Percentiles rank a stretch among this genome's conserved stretches.
These are phyloP conservation scores for Euzetes globulus DNA, from an alignment of 2,888 invertebrate genomes.

Conservation along the genomic window DNA sequence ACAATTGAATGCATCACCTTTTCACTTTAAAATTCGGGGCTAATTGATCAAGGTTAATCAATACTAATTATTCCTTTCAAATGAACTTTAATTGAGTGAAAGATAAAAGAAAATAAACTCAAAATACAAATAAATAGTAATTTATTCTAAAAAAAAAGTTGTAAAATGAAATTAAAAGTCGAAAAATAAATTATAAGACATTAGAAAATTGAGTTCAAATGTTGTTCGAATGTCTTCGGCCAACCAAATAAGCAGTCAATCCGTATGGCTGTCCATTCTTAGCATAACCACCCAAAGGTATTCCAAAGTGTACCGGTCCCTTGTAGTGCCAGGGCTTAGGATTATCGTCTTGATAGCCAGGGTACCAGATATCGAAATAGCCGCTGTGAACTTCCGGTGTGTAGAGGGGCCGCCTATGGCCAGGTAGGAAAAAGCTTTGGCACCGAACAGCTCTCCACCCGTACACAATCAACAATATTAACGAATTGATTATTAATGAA, in stretches of 20 bases:
- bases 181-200: neutral
- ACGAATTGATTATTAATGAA: neutral
- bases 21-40: too few relatives aligned
- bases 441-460: neutral
- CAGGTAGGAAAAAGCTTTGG: neutral
- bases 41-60: too few relatives aligned
- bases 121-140: neutral
- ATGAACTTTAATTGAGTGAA: too few relatives aligned
- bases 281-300: conserved; percentile 5
- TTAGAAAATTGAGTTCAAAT: neutral
- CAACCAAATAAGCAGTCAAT: conserved; percentile 1
- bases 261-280: conserved; percentile 17
- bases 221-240: neutral
- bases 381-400: neutral
- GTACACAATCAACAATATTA: neutral
- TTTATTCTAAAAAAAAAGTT: neutral
- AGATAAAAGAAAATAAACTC: neutral
- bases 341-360: conserved; percentile 7
- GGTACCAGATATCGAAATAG: neutral
- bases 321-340: conserved; percentile 18
- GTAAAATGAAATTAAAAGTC: neutral
- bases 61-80: too few relatives aligned
- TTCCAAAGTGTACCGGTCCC: neutral
- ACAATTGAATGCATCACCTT: too few relatives aligned
- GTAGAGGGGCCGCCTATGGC: neutral